A percentile compares a stretch with the other conserved stretches of the same genome.
phyloP scores from a whole-genome alignment of 2,797 vertebrate species.

The Molossus alvarezi region DNA sequence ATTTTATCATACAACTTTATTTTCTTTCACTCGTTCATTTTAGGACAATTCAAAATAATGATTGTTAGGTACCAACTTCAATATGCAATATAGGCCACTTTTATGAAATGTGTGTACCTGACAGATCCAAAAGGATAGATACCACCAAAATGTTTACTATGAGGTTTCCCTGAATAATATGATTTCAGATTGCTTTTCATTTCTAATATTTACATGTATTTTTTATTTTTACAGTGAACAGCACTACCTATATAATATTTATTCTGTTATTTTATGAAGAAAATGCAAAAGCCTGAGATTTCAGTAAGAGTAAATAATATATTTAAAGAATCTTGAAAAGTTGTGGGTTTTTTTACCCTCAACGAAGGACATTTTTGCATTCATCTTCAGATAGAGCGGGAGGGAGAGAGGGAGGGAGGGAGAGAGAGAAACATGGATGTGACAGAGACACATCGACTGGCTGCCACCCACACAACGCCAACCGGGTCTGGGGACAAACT shows the following conservation, averaged over 20 bases:
- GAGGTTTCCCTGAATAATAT: not conserved
- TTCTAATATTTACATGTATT: constrained; percentile 13
- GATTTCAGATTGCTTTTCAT: constrained; percentile 48
- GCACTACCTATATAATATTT: not conserved
- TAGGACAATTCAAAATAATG: constrained; percentile 69
- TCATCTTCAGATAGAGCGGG: no score
- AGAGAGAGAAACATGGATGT: no score
- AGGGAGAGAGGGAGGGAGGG: no score
- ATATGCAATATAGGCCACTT: not conserved
- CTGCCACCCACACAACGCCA: no score
- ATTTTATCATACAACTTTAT: constrained; percentile 50
- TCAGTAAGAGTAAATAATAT: not conserved
- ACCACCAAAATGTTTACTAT: constrained; percentile 1
- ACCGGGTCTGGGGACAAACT: no score
- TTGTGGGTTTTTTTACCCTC: not conserved
- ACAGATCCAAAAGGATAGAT: not conserved
- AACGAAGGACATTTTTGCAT: no score
- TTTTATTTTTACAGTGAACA: constrained; percentile 4
- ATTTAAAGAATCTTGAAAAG: constrained; percentile 41
- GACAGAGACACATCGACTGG: no score
- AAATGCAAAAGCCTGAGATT: constrained; percentile 50
- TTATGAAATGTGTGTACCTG: not conserved
- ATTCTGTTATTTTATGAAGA: constrained; percentile 56
- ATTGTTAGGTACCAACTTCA: not conserved
- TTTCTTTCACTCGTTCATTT: constrained; percentile 52